Evolutionary conservation across 2,888 invertebrate species (phyloP), one percentile per base, ranked within the genome.

Genomic region (Parascotia fuliginaria): DNA sequence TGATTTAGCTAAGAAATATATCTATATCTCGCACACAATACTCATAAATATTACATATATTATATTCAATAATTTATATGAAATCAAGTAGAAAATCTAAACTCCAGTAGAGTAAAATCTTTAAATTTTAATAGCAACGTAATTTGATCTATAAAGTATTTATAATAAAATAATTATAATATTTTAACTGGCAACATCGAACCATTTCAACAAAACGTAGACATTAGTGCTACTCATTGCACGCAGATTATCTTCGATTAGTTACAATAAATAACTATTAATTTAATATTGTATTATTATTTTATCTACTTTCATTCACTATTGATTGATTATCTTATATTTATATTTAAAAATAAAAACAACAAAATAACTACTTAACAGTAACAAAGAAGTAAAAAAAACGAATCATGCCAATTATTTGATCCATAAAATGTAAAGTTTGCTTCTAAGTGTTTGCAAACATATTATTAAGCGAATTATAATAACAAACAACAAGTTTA

Each of bases 221-320:
- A 66, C 59, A 67, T 65, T 54, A 81, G 85, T 87, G 86, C 85
- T 80, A 85, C 83, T 77, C 83, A 70, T 75, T 81, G 70, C 77
- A 73, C 76, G 55, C 76, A 72, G 58, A 70, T 73, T 61, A 65
- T 63, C 42, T 43, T 65, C 58, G 45, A 53, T 53, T 63, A 65
- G 49, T 65, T 65, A 64, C 48, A 49, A 42, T 60, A 63, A 38
- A 65, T 63, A 52, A 51, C 49, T 69, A 67, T 75, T 69, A 75
- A 72, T 77, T 76, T 65, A 77, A 70, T 78, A 75, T 72, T 70
- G 65, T 79, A 73, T 66, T 60, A 73, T 73, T 78, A 75, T 66
- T 73, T 73, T 75, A 75, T 53, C 73, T 77, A 79, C 60, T 53
- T 59, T 56, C 38, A 52, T 70, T 65, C 34, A 53, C 69, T 65